Base-by-base conservation (phyloP, 2,888 invertebrate species). In the Metopia argyrocephala region DNA sequence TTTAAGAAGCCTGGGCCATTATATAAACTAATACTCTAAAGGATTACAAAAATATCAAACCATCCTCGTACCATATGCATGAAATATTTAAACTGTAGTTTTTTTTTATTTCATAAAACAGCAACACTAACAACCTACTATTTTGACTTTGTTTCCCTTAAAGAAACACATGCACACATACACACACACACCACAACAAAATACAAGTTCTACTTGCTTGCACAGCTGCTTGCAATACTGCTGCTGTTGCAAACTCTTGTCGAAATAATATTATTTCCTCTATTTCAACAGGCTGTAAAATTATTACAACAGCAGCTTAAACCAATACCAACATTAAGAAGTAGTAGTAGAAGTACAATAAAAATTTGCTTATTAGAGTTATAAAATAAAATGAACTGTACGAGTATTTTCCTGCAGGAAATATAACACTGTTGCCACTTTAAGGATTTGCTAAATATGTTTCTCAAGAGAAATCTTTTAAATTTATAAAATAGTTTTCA, bases 181-280 rank as follows among this genome's bases (percentile, higher is more conserved):
- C 38, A 38, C n/a, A n/a, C n/a, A 38, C 6, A 9, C 3, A 38
- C n/a, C 25, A 12, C 21, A 28, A 28, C 15, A 57, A 15, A 46
- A 18, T 27, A 64, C 27, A 50, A 64, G 18, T 27, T 28, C 50
- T 20, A 50, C 9, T 64, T 46, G 45, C 45, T 18, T 20, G 6
- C 62, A 46, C 45, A n/a, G 38, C 21, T 50, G 27, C 21, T 12
- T 64, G 3, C 50, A 46, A 4, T 23, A 45, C 21, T 54, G 3
- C 54, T 59, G 27, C 25, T 61, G 59, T 15, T 59, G 15, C 56
- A 27, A 65, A 20, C 56, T 71, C 23, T 61, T 74, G 48, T 38
- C 20, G 48, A 65, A 74, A 65, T 50, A 65, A 57, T 74, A 65
- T 38, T 54, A 74, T 74, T 74, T 74, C 28, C 56, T 64, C 20